These are phyloP conservation scores for fruit fly (Drosophila melanogaster) DNA, from an alignment of 1,140 invertebrate species.

Conservation along the genomic window DNA sequence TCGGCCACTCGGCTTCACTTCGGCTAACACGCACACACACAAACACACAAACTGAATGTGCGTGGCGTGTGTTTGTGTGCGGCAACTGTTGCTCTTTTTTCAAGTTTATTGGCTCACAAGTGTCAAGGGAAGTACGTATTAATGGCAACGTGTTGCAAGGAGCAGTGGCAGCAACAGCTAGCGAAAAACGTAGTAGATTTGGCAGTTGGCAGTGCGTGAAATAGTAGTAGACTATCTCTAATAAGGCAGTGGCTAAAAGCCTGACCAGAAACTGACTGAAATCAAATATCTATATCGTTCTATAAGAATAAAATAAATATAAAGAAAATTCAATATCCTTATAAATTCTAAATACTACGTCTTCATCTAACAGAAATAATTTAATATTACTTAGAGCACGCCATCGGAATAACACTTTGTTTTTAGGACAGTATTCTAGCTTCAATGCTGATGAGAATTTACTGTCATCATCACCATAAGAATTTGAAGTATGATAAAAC, in stretches of 20 bases:
- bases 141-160: conserved; percentile 79
- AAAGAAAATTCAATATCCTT: no score
- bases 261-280: conserved; percentile 21
- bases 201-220: conserved; percentile 29
- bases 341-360: no score
- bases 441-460: conserved; percentile 1
- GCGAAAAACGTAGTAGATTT: conserved; percentile 40
- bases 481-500: conserved; percentile 29
- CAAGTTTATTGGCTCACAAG: conserved; percentile 83
- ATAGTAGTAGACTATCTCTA: conserved; percentile 59
- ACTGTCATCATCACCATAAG: conserved; percentile 13
- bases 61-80: conserved; percentile 35
- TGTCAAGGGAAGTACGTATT: conserved; percentile 82
- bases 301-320: no score
- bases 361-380: background rate
- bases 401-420: background rate
- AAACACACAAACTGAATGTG: conserved; percentile 9
- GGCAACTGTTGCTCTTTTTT: conserved; percentile 83
- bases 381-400: background rate
- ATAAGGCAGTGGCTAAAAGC: conserved; percentile 36
- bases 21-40: conserved; percentile 30
- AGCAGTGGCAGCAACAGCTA: conserved; percentile 26
- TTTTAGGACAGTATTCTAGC: conserved; percentile 3
- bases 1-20: conserved; percentile 48
- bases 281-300: no score